Evolutionary conservation across 2,113 vertebrate genomes (phyloP), one percentile per base, ranked within the genome.

Genomic region (Acrocephalus arundinaceus): DNA sequence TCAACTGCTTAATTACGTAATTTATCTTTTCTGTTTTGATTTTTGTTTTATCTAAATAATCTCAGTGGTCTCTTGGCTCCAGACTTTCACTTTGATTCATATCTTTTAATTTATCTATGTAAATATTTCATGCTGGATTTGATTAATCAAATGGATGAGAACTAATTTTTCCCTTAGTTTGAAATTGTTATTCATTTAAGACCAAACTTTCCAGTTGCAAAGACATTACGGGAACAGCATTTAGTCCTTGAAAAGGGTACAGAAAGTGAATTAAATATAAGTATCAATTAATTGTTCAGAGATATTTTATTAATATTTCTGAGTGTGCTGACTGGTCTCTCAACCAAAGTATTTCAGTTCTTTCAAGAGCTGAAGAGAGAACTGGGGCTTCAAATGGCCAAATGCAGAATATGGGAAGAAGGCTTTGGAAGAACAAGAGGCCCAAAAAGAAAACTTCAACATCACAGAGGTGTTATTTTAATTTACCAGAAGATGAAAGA

Each of bases 41-140:
- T 96, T 89, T 95, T 91, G 67, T 95, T 96, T 91, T 85, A 75
- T 61, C 46, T 81, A 88, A 93, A 88, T 87, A 82, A 85, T 79
- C 39, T 41, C 61, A 65, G 59, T 90, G 55, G 28, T 83, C 46
- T 94, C 54, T 83, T 90, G 73, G 52, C 48, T 81, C 61, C 43
- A 59, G 79, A 87, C 20, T 54, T 93, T 79, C 49, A 77, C 51
- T 89, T 93, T 96, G 84, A 95, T 92, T 86, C 23, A 92, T 88
- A 85, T 73, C 21, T 90, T 82, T 95, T 94, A 83, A 91, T 95
- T 91, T 92, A 83, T 87, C 88, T 74, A 9, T 67, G 74, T 91
- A 94, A 96, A 92, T 94, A 94, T 93, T 95, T 96, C 59, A 93
- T 83, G 51, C 24, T 57, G 55, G 20, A 49, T 83, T 94, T 78